Evolutionary conservation across 2,113 vertebrate species (phyloP).

Genomic region (Picathartes gymnocephalus): DNA sequence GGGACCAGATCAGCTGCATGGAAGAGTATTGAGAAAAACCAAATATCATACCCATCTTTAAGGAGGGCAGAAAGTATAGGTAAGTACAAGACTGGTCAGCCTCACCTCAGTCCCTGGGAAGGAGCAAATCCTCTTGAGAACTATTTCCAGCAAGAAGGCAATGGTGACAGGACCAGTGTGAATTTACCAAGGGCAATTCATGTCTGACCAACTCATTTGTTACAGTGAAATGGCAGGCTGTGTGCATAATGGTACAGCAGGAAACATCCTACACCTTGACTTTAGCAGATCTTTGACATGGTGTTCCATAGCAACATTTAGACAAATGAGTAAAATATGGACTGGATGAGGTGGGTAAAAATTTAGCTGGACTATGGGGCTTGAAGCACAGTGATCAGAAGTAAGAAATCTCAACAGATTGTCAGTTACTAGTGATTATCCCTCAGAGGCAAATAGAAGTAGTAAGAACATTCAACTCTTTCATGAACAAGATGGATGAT

Average conservation of each 20-base stretch:
- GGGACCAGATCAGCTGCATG: neutral
- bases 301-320: neutral
- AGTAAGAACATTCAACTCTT: neutral
- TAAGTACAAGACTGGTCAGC: neutral
- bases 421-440: neutral
- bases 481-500: neutral
- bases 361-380: neutral
- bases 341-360: neutral
- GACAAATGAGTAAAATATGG: neutral
- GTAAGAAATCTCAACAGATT: neutral
- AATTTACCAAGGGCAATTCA: neutral
- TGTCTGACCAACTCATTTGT: neutral
- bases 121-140: neutral
- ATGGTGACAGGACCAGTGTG: neutral
- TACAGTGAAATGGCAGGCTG: neutral
- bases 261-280: neutral
- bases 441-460: neutral
- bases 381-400: neutral
- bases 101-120: neutral
- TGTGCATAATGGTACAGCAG: neutral
- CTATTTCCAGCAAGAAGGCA: neutral
- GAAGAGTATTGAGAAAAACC: neutral
- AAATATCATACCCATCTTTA: neutral
- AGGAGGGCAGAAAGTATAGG: neutral
- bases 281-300: neutral